Conservation (phyloP, 2,113 vertebrate genomes). For the Antechinus flavipes region DNA sequence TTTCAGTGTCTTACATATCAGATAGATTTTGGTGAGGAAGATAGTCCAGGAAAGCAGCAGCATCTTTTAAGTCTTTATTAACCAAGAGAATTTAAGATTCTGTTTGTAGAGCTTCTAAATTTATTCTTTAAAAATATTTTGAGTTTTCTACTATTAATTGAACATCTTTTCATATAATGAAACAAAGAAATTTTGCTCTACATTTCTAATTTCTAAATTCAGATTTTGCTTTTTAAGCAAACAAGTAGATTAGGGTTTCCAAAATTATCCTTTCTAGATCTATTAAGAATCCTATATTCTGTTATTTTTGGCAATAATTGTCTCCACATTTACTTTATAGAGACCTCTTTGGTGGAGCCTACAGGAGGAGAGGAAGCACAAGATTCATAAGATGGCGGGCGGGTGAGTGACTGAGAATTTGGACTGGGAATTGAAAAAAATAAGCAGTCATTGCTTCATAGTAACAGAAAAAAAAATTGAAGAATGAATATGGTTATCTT, state of each 20-base stretch:
- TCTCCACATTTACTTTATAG: conserved; percentile 72
- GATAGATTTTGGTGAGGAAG: background rate
- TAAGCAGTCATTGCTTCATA: background rate
- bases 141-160: background rate
- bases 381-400: conserved; percentile 59
- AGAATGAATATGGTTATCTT: background rate
- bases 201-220: conserved; percentile 26
- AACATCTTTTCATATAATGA: conserved; percentile 37
- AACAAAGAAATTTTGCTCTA: background rate
- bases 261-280: conserved; percentile 56
- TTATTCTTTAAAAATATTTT: conserved; percentile 45
- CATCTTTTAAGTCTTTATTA: conserved; percentile 8
- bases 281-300: conserved; percentile 12
- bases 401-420: conserved; percentile 62
- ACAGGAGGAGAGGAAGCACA: conserved; percentile 51
- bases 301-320: conserved; percentile 65
- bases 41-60: background rate
- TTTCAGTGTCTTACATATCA: background rate
- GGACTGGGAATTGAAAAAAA: conserved; percentile 26
- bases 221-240: conserved; percentile 37
- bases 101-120: conserved; percentile 26
- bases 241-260: conserved; percentile 22
- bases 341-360: conserved; percentile 54
- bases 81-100: background rate
- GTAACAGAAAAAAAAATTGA: conserved; percentile 7